phyloP scores from a whole-genome alignment of 2,888 invertebrate genomes.

The Isotomurus palustris region DNA sequence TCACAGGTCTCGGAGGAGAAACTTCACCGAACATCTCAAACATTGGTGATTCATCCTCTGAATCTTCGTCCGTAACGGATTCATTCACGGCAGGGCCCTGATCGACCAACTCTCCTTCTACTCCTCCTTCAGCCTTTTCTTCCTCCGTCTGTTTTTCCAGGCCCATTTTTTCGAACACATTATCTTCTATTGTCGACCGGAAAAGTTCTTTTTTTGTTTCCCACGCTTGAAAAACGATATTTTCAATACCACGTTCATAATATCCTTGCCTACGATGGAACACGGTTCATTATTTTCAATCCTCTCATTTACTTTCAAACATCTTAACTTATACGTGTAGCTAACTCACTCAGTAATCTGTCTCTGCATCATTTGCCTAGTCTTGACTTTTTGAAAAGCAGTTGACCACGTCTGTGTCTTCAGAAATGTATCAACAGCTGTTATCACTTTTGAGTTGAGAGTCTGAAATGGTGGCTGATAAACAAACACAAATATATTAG shows the following conservation, averaged over 20 bases:
- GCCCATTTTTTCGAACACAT: conserved; percentile 80
- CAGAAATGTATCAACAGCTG: conserved; percentile 77
- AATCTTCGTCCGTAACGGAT: conserved; percentile 53
- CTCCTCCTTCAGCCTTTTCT: conserved; percentile 49
- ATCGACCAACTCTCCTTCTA: conserved; percentile 54
- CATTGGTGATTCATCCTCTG: conserved; percentile 63
- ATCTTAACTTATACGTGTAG: background rate
- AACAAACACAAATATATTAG: conserved; percentile 35
- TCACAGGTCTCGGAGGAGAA: conserved; percentile 36
- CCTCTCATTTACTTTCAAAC: background rate
- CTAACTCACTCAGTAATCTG: conserved; percentile 79
- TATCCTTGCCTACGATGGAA: conserved; percentile 69
- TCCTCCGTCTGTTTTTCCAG: conserved; percentile 56
- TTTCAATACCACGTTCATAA: conserved; percentile 83
- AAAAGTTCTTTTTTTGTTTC: conserved; percentile 87
- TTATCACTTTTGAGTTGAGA: conserved; percentile 80
- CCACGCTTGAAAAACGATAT: conserved; percentile 93
- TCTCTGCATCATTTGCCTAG: conserved; percentile 79
- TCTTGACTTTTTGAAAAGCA: conserved; percentile 84
- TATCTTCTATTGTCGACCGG: conserved; percentile 83
- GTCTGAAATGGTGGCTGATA: conserved; percentile 85
- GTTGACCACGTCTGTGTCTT: conserved; percentile 77
- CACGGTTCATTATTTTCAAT: background rate
- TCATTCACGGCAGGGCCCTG: conserved; percentile 45
- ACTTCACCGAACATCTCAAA: conserved; percentile 60